Conservation (phyloP, 2,888 invertebrate species). For the Monopis laevigella region DNA sequence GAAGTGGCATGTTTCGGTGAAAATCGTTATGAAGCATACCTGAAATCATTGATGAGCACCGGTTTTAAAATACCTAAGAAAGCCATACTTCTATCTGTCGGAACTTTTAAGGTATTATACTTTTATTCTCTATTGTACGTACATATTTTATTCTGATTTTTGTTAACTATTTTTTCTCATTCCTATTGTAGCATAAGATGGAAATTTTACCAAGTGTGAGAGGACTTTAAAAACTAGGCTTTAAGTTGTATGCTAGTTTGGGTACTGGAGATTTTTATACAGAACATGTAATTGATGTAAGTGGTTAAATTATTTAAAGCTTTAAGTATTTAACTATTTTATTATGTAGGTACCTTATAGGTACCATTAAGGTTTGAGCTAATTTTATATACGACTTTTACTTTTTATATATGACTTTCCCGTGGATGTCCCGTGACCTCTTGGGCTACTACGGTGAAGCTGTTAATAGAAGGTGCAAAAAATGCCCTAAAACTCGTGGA, state of each 20-base stretch:
- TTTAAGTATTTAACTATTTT: too few species aligned
- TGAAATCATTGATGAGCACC: constrained; percentile 97
- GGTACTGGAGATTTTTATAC: constrained; percentile 99
- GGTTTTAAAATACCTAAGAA: constrained; percentile 95
- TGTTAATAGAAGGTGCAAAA: too few species aligned
- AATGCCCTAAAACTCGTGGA: too few species aligned
- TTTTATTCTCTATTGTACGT: neutral
- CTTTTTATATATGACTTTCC: too few species aligned
- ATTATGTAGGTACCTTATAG: too few species aligned
- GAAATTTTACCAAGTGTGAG: constrained; percentile 86
- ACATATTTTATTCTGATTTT: neutral
- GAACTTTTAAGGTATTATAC: constrained; percentile 87
- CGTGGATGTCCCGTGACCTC: too few species aligned
- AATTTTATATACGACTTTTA: too few species aligned
- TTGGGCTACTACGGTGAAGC: too few species aligned
- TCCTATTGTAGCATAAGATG: constrained; percentile 82
- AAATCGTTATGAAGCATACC: constrained; percentile 95
- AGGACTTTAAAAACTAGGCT: constrained; percentile 89
- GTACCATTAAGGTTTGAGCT: too few species aligned
- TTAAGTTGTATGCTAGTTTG: constrained; percentile 95
- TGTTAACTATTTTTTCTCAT: constrained; percentile 20
- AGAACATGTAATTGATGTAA: constrained; percentile 90
- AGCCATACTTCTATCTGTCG: constrained; percentile 94
- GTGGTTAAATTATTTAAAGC: too few species aligned
- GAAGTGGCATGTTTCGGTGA: constrained; percentile 99